Evolutionary conservation across 2,113 vertebrate genomes (phyloP).

Genomic region (Ranitomeya imitator): DNA sequence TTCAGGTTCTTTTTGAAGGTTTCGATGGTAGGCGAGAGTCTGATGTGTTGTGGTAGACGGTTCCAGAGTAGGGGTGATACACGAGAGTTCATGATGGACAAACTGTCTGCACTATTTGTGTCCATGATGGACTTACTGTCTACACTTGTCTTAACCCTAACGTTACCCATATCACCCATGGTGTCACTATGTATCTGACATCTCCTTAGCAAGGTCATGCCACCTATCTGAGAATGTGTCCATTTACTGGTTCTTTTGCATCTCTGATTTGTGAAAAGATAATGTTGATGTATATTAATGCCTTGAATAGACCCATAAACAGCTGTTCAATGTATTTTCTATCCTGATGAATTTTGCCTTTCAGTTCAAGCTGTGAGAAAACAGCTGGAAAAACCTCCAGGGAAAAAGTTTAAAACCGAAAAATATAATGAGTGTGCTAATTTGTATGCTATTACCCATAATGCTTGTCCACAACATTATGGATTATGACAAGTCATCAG

Average conservation of each 20-base stretch:
- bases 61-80: too few species aligned
- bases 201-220: not conserved
- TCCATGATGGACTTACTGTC: too few species aligned
- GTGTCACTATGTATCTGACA: not conserved
- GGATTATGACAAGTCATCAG: not conserved
- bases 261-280: not conserved
- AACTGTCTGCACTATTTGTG: too few species aligned
- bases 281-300: not conserved
- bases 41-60: too few species aligned
- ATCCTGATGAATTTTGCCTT: not conserved
- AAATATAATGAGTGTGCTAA: conserved; percentile 21
- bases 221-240: not conserved
- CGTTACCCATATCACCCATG: too few species aligned
- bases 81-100: too few species aligned
- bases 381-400: conserved; percentile 12
- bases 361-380: conserved; percentile 13
- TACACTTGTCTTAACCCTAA: too few species aligned
- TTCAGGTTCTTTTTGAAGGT: too few species aligned
- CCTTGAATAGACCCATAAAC: not conserved
- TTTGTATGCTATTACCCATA: conserved; percentile 29
- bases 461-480: not conserved
- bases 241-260: not conserved
- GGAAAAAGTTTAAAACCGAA: conserved; percentile 11
- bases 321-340: conserved; percentile 21
- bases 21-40: too few species aligned